Evolutionary conservation across 2,888 invertebrate species (phyloP), one percentile per base, ranked within the genome.

Genomic region (Junonia oenone): DNA sequence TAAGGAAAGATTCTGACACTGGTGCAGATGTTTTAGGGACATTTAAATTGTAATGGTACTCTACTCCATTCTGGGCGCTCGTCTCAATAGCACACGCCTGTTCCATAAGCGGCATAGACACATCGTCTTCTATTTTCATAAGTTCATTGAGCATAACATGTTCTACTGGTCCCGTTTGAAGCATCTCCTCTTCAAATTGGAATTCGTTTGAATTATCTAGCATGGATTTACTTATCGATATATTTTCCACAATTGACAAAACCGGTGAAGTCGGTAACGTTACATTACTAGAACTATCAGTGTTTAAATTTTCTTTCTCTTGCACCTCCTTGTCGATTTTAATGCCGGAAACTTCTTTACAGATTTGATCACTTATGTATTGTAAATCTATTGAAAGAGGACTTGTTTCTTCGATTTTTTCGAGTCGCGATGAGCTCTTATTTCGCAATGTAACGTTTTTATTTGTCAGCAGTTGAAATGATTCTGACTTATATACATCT

Each of bases 191-290:
- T 38, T 49, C 56, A 35, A 57, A 59, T 2, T 51, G 38, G 13
- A 59, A 51, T 29, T 74, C 62, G 35, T 67, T 68, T 4, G 63
- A 37, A 55, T 43, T 64, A 15, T 59, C 66, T 4, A 82, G 56
- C 5, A 72, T 56, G 27, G 76, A 78, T 66, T 76, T 80, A 45
- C 67, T 76, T 3, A 88, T 52, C 1, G 85, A 81, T 55, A 90
- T 64, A 55, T 82, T 83, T 72, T 88, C 88, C 2, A 89, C 88
- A 8, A 88, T 70, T 2, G 89, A 89, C 35, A 90, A 61, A 63
- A 85, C 88, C 2, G 89, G 89, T 14, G 89, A 90, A 22, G 76
- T 60, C 0, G 87, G 87, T 15, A 83, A 63, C 1, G 87, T 83
- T 0, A 82, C 57, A 55, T 69, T 83, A 59, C 83, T 88, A 0